These are phyloP conservation scores for Cryptocheilus praepositus DNA, from an alignment of 2,888 invertebrate species.

Conservation along the genomic window DNA sequence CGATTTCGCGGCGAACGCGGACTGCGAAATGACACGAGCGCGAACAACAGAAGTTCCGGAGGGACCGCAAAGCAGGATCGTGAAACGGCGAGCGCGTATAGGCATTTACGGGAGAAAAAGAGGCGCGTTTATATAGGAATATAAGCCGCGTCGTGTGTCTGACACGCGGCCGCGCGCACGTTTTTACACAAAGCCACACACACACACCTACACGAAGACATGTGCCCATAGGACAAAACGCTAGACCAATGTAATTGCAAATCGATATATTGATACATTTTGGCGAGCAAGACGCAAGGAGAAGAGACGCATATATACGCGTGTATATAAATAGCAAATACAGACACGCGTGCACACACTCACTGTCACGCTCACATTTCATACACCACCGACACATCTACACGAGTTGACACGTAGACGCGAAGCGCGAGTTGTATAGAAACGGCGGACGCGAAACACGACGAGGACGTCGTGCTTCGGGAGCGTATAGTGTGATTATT, in stretches of 20 bases:
- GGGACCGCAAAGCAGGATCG: too few species aligned
- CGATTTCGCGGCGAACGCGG: too few species aligned
- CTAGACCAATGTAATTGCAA: constrained; percentile 62
- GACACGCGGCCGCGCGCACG: not conserved
- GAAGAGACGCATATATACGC: constrained; percentile 15
- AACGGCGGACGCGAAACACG: not conserved
- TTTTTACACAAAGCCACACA: constrained; percentile 9
- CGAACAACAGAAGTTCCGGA: too few species aligned
- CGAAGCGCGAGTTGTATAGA: not conserved
- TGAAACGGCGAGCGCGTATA: too few species aligned
- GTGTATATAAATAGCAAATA: not conserved
- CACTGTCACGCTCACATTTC: too few species aligned
- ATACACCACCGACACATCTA: not conserved
- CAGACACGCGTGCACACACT: not conserved
- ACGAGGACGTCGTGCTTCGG: not conserved
- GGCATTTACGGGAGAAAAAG: too few species aligned
- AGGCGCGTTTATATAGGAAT: too few species aligned
- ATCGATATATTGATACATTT: constrained; percentile 64
- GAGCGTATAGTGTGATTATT: not conserved
- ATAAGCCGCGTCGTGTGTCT: too few species aligned
- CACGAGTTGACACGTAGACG: not conserved
- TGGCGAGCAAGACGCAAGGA: constrained; percentile 26
- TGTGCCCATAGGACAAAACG: constrained; percentile 35
- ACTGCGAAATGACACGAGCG: too few species aligned
- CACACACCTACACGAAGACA: constrained; percentile 10